Evolutionary conservation across 1,140 invertebrate species (phyloP).

Genomic region (Drosophila lowei): DNA sequence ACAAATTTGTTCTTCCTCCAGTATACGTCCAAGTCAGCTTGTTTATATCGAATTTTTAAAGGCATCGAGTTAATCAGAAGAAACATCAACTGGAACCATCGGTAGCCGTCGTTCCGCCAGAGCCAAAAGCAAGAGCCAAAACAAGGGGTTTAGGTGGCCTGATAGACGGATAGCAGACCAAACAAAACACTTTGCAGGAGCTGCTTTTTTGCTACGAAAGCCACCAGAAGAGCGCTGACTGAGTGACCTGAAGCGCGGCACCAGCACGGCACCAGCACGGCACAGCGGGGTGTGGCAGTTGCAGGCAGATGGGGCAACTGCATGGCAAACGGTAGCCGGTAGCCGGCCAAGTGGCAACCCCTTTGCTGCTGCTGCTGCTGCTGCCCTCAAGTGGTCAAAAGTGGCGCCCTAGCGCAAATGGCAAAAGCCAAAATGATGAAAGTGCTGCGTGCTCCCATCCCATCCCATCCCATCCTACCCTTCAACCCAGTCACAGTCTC

Average conservation of each 20-base stretch:
- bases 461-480: constrained; percentile 3
- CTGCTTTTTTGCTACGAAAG: constrained; percentile 11
- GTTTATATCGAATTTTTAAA: constrained; percentile 22
- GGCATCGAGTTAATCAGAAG: constrained; percentile 52
- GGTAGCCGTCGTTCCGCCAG: too few relatives aligned
- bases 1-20: constrained; percentile 29
- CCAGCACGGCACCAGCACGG: not conserved
- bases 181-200: constrained; percentile 70
- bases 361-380: constrained; percentile 13
- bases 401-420: constrained; percentile 69
- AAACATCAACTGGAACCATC: constrained; percentile 32
- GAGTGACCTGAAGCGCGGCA: constrained; percentile 67
- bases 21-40: not conserved
- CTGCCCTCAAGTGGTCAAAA: constrained; percentile 70
- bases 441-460: constrained; percentile 46
- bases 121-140: constrained; percentile 16
- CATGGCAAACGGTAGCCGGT: constrained; percentile 38
- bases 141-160: constrained; percentile 6
- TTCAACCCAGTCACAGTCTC: too few relatives aligned
- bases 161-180: constrained; percentile 40
- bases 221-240: constrained; percentile 59
- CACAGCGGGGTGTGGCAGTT: not conserved
- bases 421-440: constrained; percentile 79
- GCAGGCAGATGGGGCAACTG: constrained; percentile 1
- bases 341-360: constrained; percentile 72